Base-by-base conservation (phyloP, 2,888 invertebrate genomes). In the Physocephala rufipes region DNA sequence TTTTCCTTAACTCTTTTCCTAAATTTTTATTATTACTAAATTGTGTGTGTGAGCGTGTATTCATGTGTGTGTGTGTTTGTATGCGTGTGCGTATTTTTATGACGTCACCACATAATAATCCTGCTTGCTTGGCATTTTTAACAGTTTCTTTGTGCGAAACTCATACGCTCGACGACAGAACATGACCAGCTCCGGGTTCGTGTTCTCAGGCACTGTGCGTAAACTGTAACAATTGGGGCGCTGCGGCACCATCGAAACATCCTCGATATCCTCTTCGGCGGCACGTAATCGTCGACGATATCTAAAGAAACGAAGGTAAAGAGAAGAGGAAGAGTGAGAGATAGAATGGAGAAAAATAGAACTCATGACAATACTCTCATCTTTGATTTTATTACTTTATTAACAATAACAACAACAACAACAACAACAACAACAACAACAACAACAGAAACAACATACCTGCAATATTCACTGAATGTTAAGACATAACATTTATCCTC, bases 401-500 rank as follows among this genome's bases (percentile, higher is more conserved):
- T n/a, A n/a, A n/a, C n/a, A n/a, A n/a, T n/a, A n/a, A n/a, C n/a
- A n/a, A n/a, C n/a, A n/a, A n/a, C n/a, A n/a, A n/a, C n/a, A n/a
- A n/a, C n/a, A n/a, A n/a, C n/a, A n/a, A n/a, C n/a, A n/a, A n/a
- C n/a, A n/a, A n/a, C n/a, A n/a, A n/a, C n/a, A n/a, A n/a, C n/a
- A n/a, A n/a, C n/a, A n/a, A n/a, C n/a, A n/a, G n/a, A n/a, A n/a
- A n/a, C n/a, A n/a, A n/a, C n/a, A n/a, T n/a, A 97, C 97, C 98
- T 92, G 90, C 96, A 97, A 84, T 96, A 98, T 88, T 98, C 97
- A 87, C 95, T 95, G 86, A 93, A 96, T 51, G 96, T 97, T 79
- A 98, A 90, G 74, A 98, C 97, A 87, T 95, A 97, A 87, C 97
- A 97, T 87, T 95, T 96, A 88, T 98, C 98, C 86, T 98, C 98